A percentile compares a stretch with the other conserved stretches of the same genome.
These are phyloP conservation scores for Neria commutata DNA, from an alignment of 2,888 invertebrate genomes.

Conservation along the genomic window DNA sequence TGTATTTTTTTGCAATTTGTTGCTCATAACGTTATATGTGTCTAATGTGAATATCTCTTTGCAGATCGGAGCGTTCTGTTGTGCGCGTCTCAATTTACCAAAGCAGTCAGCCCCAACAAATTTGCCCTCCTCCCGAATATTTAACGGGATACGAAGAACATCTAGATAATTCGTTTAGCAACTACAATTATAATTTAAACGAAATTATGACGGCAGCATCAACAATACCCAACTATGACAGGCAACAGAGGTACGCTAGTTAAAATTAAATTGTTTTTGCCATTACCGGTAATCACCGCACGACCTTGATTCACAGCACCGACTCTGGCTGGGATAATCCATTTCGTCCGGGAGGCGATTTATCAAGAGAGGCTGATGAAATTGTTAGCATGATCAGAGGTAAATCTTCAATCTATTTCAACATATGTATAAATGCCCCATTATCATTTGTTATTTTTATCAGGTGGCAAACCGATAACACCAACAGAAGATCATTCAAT, in stretches of 20 bases:
- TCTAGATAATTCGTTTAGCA: conserved; percentile 53
- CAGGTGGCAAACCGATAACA: conserved; percentile 62
- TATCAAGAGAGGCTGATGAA: conserved; percentile 89
- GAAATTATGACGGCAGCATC: conserved; percentile 55
- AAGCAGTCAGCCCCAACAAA: conserved; percentile 77
- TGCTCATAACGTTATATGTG: conserved; percentile 23
- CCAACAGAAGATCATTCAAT: conserved; percentile 60
- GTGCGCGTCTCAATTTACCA: conserved; percentile 85
- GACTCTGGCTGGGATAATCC: conserved; percentile 98
- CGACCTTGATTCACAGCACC: conserved; percentile 67
- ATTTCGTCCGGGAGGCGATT: conserved; percentile 94
- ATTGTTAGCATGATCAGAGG: conserved; percentile 93
- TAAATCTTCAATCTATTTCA: conserved; percentile 32
- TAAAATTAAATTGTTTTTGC: neutral
- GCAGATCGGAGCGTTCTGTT: conserved; percentile 77
- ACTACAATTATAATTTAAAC: conserved; percentile 55
- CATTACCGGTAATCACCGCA: neutral
- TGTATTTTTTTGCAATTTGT: conserved; percentile 27
- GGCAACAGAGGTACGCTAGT: conserved; percentile 63
- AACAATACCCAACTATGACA: conserved; percentile 54
- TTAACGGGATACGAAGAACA: conserved; percentile 53
- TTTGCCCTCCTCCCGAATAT: conserved; percentile 65
- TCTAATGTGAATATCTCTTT: conserved; percentile 51
- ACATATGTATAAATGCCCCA: no score
- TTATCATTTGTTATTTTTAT: neutral